These are phyloP conservation scores for Sebastes cheni DNA, from an alignment of 2,797 vertebrate species.

Conservation along the genomic window DNA sequence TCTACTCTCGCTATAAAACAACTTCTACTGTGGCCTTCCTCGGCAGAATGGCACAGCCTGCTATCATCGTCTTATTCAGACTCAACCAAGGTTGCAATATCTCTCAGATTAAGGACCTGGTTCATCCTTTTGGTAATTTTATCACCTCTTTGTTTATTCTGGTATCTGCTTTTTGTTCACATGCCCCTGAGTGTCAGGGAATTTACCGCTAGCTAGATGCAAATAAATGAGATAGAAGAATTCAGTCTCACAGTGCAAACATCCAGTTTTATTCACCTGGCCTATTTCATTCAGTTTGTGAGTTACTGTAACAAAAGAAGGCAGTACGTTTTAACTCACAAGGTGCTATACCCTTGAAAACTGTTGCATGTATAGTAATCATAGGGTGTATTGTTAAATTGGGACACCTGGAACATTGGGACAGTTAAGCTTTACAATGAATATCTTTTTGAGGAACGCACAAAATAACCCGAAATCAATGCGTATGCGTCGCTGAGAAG, in stretches of 20 bases:
- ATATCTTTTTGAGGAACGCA: too few species aligned
- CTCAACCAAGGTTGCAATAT: slow-evolving; percentile 1
- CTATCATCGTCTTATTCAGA: background rate
- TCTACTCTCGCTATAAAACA: background rate
- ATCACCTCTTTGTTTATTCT: background rate
- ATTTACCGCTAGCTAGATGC: background rate
- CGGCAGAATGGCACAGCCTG: background rate
- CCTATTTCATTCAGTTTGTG: background rate
- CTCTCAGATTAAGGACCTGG: background rate
- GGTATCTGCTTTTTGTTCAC: background rate
- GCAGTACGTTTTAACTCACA: background rate
- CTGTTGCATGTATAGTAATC: background rate
- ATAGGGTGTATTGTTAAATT: too few species aligned
- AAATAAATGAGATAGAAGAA: background rate
- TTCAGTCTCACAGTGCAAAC: background rate
- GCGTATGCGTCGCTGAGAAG: too few species aligned
- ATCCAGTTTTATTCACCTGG: background rate
- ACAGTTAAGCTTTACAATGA: too few species aligned
- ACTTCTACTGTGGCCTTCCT: background rate
- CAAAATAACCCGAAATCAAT: too few species aligned
- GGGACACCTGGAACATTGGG: too few species aligned
- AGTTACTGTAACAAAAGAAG: background rate
- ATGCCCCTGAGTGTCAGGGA: background rate
- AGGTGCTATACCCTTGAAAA: background rate
- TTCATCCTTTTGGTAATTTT: background rate